Percentiles rank a stretch among this genome's conserved stretches.
These are phyloP conservation scores for Chydorus sphaericus DNA, from an alignment of 2,888 invertebrate genomes.

Conservation along the genomic window DNA sequence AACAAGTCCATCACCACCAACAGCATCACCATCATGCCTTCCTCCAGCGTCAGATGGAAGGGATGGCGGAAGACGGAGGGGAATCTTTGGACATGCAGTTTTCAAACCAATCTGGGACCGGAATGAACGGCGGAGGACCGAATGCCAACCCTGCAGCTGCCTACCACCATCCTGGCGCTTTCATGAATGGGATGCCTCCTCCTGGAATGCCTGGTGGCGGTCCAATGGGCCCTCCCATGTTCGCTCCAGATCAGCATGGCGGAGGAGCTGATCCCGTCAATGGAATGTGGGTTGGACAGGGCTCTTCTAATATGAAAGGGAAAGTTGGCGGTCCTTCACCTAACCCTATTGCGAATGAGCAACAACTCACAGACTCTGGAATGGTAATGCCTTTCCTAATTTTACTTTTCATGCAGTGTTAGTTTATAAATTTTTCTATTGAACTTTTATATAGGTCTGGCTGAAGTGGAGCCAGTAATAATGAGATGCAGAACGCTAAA, in stretches of 20 bases:
- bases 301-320: neutral
- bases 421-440: neutral
- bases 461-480: constrained; percentile 12
- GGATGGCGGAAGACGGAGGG: neutral
- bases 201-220: constrained; percentile 1
- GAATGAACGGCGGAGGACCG: neutral
- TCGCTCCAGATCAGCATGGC: neutral
- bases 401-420: neutral
- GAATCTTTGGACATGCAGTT: constrained; percentile 3
- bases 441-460: constrained; percentile 6
- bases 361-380: constrained; percentile 1
- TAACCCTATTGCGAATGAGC: neutral
- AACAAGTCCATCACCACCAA: neutral
- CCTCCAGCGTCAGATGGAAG: constrained; percentile 4
- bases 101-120: neutral
- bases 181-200: constrained; percentile 9
- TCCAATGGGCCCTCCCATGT: neutral
- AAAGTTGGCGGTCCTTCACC: neutral
- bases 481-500: neutral
- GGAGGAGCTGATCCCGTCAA: neutral
- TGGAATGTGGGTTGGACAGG: constrained; percentile 8
- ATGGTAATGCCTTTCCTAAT: neutral
- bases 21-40: neutral
- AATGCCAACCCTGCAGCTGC: neutral
- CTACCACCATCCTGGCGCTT: neutral